Evolutionary conservation across 2,888 invertebrate genomes (phyloP).

Genomic region (Acrobasis consociella): DNA sequence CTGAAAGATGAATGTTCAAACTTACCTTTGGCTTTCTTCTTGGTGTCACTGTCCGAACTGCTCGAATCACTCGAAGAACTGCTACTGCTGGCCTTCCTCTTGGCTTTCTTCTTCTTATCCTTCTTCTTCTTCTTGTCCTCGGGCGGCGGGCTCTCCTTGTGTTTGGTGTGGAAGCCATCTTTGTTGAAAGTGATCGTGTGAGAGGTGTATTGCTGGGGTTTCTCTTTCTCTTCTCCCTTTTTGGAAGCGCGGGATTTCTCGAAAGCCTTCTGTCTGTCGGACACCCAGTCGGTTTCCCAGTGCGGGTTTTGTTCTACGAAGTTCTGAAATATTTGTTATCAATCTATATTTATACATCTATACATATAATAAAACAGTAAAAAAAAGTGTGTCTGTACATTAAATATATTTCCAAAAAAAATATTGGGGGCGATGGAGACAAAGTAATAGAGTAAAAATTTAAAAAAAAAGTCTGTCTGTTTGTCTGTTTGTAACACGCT

Average conservation of each 20-base stretch:
- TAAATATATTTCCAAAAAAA: too few relatives aligned
- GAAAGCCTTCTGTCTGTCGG: slow-evolving; percentile 89
- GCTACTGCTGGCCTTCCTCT: slow-evolving; percentile 50
- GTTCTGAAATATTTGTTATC: slow-evolving; percentile 82
- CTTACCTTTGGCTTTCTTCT: slow-evolving; percentile 77
- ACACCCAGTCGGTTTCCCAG: slow-evolving; percentile 94
- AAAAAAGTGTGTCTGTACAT: too few relatives aligned
- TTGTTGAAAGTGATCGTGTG: slow-evolving; percentile 77
- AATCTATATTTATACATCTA: too few relatives aligned
- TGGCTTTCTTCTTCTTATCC: slow-evolving; percentile 76
- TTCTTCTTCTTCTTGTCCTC: slow-evolving; percentile 76
- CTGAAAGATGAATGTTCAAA: background rate
- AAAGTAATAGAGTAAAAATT: too few relatives aligned
- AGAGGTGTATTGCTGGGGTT: slow-evolving; percentile 65
- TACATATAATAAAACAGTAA: too few relatives aligned
- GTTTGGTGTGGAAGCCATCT: slow-evolving; percentile 73
- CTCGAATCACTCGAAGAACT: slow-evolving; percentile 53
- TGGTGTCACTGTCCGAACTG: slow-evolving; percentile 66
- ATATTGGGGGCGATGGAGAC: too few relatives aligned
- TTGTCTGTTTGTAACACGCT: too few relatives aligned
- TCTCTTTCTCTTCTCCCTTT: slow-evolving; percentile 57
- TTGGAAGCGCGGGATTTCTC: slow-evolving; percentile 70
- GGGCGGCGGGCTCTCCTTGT: slow-evolving; percentile 45
- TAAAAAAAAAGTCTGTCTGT: too few relatives aligned
- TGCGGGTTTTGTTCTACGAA: slow-evolving; percentile 93